Conservation (phyloP, 2,888 invertebrate genomes). For the Apamea monoglypha region DNA sequence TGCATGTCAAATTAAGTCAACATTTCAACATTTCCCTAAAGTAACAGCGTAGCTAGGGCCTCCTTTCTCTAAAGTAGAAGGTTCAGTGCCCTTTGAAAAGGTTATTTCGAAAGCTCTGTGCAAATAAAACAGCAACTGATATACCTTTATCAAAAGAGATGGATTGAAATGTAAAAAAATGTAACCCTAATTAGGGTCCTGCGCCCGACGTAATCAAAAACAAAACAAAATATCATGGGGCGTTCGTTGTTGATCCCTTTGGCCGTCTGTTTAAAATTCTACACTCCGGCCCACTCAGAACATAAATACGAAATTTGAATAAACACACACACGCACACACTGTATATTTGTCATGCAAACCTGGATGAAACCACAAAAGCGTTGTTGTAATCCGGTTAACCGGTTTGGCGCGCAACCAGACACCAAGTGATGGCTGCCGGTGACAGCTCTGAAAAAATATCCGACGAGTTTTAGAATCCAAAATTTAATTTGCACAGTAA, state of each 20-base stretch:
- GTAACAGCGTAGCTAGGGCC: background rate
- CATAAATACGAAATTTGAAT: slow-evolving; percentile 74
- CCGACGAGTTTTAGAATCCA: slow-evolving; percentile 47
- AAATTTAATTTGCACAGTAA: slow-evolving; percentile 56
- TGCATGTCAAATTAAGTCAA: background rate
- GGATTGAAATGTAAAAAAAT: slow-evolving; percentile 58
- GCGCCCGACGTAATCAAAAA: slow-evolving; percentile 63
- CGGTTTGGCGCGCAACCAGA: slow-evolving; percentile 77
- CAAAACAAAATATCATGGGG: slow-evolving; percentile 65
- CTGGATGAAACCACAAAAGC: slow-evolving; percentile 76
- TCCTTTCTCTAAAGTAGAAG: background rate
- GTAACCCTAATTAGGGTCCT: slow-evolving; percentile 58
- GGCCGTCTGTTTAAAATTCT: slow-evolving; percentile 69
- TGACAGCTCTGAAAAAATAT: slow-evolving; percentile 71
- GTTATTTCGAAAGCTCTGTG: slow-evolving; percentile 31
- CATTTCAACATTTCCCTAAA: background rate
- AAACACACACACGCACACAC: slow-evolving; percentile 63
- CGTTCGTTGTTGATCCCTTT: slow-evolving; percentile 53
- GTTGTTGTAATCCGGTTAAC: slow-evolving; percentile 79
- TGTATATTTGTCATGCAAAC: slow-evolving; percentile 72
- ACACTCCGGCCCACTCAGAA: slow-evolving; percentile 57
- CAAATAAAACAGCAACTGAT: slow-evolving; percentile 47
- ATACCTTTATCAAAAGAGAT: slow-evolving; percentile 55
- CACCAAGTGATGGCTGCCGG: slow-evolving; percentile 72
- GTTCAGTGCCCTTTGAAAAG: slow-evolving; percentile 10